Conservation (phyloP, 2,888 invertebrate genomes). For the Ethmia dodecea region DNA sequence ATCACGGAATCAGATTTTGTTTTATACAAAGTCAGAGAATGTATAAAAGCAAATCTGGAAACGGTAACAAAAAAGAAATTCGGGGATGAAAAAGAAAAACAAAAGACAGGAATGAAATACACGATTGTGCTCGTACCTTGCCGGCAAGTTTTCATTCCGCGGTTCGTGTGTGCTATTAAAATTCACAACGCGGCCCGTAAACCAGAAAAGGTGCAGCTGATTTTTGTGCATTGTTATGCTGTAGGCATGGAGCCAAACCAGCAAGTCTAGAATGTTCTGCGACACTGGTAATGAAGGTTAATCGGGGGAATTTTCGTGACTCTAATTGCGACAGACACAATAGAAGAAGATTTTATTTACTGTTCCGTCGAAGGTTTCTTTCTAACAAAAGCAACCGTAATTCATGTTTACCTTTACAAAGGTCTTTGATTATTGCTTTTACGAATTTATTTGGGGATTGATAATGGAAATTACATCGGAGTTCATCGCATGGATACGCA, state of each 20-base stretch:
- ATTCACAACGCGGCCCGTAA: slow-evolving; percentile 25
- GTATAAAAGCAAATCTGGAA: slow-evolving; percentile 28
- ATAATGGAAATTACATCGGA: neutral
- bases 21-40: slow-evolving; percentile 27
- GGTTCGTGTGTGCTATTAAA: slow-evolving; percentile 23
- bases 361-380: too few species aligned
- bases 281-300: slow-evolving; percentile 24
- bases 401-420: too few species aligned
- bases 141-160: slow-evolving; percentile 8
- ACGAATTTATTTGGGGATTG: slow-evolving; percentile 7
- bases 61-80: slow-evolving; percentile 22
- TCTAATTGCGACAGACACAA: slow-evolving; percentile 23
- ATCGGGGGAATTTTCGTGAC: slow-evolving; percentile 25
- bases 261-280: neutral
- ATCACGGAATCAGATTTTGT: slow-evolving; percentile 27
- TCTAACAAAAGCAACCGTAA: too few species aligned
- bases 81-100: slow-evolving; percentile 24
- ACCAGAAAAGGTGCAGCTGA: slow-evolving; percentile 27
- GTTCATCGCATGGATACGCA: neutral
- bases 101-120: slow-evolving; percentile 17
- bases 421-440: too few species aligned
- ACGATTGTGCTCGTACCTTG: slow-evolving; percentile 15
- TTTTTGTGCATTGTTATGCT: slow-evolving; percentile 30
- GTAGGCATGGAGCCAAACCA: slow-evolving; percentile 21
- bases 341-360: slow-evolving; percentile 13